A percentile compares a stretch with the other conserved stretches of the same genome.
These are phyloP conservation scores for Variabilichromis moorii DNA, from an alignment of 2,113 vertebrate genomes.

Conservation along the genomic window DNA sequence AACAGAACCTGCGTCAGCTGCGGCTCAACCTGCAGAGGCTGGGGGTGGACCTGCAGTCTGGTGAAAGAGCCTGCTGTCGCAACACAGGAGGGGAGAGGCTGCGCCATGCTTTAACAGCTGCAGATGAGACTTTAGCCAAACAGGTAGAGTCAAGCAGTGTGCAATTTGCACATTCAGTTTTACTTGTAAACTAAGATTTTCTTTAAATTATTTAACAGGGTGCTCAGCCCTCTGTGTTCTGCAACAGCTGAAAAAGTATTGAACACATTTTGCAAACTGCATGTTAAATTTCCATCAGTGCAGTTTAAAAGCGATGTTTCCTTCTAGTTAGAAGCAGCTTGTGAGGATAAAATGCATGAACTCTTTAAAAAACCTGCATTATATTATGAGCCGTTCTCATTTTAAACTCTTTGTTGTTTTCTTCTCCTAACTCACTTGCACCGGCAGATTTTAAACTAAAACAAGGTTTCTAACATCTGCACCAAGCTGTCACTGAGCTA, in stretches of 20 bases:
- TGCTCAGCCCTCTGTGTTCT: neutral
- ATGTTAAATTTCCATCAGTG: neutral
- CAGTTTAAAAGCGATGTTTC: rapidly evolving
- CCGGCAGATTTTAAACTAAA: slow-evolving; percentile 34
- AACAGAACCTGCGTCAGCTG: slow-evolving; percentile 82
- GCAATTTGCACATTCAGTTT: neutral
- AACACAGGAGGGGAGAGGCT: slow-evolving; percentile 85
- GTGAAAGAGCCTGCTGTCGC: slow-evolving; percentile 88
- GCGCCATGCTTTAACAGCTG: slow-evolving; percentile 72
- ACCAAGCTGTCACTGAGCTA: neutral
- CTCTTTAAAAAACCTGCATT: neutral
- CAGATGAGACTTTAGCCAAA: slow-evolving; percentile 82
- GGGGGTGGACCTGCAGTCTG: slow-evolving; percentile 78
- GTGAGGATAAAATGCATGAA: neutral
- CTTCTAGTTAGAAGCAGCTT: neutral
- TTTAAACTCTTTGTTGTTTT: neutral
- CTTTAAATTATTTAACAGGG: neutral
- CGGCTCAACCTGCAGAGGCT: slow-evolving; percentile 79
- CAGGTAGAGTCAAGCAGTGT: slow-evolving; percentile 73
- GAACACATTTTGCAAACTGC: neutral
- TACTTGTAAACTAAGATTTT: neutral
- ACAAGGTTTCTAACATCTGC: slow-evolving; percentile 14
- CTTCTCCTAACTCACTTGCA: slow-evolving; percentile 14
- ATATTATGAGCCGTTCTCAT: neutral
- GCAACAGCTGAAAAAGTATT: neutral